Base-by-base conservation (phyloP, 2,113 vertebrate species). In the Rana temporaria region DNA sequence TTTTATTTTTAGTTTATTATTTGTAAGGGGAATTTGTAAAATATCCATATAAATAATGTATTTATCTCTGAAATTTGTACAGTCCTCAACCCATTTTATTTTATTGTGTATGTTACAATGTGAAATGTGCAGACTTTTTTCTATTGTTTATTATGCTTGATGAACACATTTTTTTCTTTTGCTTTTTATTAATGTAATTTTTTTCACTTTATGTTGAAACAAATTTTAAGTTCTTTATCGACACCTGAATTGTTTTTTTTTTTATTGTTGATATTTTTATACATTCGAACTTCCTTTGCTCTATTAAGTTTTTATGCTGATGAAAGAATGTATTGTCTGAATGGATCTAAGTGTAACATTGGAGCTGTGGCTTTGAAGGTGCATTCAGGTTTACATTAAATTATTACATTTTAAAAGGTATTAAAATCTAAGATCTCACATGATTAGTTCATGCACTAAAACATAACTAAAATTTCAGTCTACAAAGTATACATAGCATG, bases 41-140 rank as follows among this genome's bases (percentile, higher is more conserved):
- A 95, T 96, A 96, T 95, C 94, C 94, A 94, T 97, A 97, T 97
- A 98, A 97, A 97, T 98, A 97, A 96, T 97, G 96, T 97, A 97
- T 98, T 97, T 98, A 97, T 96, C 96, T 96, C 93, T 94, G 92
- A 93, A 94, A 95, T 96, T 97, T 97, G 97, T 97, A 97, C 94
- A 96, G 90, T 89, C 90, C 87, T 76, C 87, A 86, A 86, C 88
- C 88, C 75, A 87, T 86, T 95, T 96, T 93, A 93, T 96, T 97
- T 95, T 96, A 94, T 95, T 95, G 95, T 96, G 95, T 96, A 94
- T 90, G 93, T 96, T 93, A 92, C 93, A 94, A 91, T 93, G 94
- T 97, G 96, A 95, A 93, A 96, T 93, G 93, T 95, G 92, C 90
- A 90, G 91, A 95, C 95, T 94, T 94, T 92, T 92, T 95, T 93